These are phyloP conservation scores for Ellobium chinense DNA, from an alignment of 2,888 invertebrate genomes.

Conservation along the genomic window DNA sequence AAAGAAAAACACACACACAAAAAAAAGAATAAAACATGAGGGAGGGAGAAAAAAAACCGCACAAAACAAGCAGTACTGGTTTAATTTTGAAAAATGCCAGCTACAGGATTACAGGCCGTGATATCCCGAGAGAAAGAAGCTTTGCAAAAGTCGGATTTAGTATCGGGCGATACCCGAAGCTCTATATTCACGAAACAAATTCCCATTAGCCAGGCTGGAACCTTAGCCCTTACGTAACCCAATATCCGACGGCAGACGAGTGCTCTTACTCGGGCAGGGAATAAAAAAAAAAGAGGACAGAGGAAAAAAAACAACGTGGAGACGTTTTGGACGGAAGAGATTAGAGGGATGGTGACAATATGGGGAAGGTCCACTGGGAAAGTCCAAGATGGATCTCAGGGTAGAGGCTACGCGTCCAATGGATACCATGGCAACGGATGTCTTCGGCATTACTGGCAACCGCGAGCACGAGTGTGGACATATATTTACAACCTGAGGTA, in stretches of 20 bases:
- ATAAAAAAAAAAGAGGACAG: neutral
- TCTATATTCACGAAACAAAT: constrained; percentile 30
- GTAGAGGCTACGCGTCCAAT: neutral
- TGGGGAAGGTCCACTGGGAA: constrained; percentile 17
- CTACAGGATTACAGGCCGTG: constrained; percentile 36
- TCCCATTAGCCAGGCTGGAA: constrained; percentile 34
- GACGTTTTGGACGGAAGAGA: constrained; percentile 1
- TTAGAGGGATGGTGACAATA: constrained; percentile 15
- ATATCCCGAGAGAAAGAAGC: constrained; percentile 32
- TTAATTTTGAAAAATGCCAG: constrained; percentile 35
- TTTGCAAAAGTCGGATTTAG: constrained; percentile 44
- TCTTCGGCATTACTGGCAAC: no score
- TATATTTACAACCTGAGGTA: no score
- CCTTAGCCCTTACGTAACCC: constrained; percentile 36
- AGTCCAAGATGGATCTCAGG: neutral
- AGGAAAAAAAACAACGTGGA: neutral
- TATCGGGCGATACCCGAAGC: constrained; percentile 26
- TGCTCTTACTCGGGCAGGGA: constrained; percentile 11
- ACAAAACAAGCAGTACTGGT: neutral
- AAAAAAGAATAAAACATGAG: neutral
- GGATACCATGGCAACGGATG: constrained; percentile 15
- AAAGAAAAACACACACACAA: neutral
- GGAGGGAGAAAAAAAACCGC: neutral
- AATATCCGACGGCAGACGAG: constrained; percentile 26
- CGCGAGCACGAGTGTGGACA: no score